Base-by-base conservation (phyloP, 2,113 vertebrate species). In the Dendrocopos noguchii region DNA sequence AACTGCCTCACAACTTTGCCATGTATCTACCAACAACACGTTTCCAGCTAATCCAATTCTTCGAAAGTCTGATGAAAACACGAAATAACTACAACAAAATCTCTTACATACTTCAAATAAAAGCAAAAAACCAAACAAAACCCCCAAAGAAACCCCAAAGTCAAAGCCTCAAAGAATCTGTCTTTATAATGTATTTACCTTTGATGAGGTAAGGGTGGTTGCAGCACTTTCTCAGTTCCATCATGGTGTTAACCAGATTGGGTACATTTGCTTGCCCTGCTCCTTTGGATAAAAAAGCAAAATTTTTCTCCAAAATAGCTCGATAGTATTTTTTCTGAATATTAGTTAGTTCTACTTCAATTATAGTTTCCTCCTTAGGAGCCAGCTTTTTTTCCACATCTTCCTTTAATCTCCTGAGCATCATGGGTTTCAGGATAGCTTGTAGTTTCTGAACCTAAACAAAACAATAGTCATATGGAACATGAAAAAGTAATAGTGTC, bases 181-280 rank as follows among this genome's bases (percentile, higher is more conserved):
- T n/a, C 36, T 47, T 76, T 55, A 53, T 57, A 12, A 31, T n/a
- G 8, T 25, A 53, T 16, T 90, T 98, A 99, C 99, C 99, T 99
- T 99, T 99, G 94, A 99, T 99, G 97, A 99, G 99, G 97, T 99
- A 99, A 39, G 99, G 99, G 91, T 99, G 99, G 97, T 99, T 99
- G 95, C 99, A 99, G 92, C 99, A 99, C 90, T 99, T 99, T 78
- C 99, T 98, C 86, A 99, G 98, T 96, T 99, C 99, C 99, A 99
- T 99, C 99, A 99, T 99, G 61, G 99, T 99, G 96, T 99, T 99
- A 79, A 99, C 99, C 84, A 99, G 97, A 91, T 99, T 99, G 85
- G 99, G 99, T 52, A 99, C 99, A 44, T 99, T 99, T 36, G 98
- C 98, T 91, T 99, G 99, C 47, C 99, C 99, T 6, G 98, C 99